These are phyloP conservation scores for Solenodon paradoxus DNA, from an alignment of 2,113 vertebrate genomes.

Conservation along the genomic window DNA sequence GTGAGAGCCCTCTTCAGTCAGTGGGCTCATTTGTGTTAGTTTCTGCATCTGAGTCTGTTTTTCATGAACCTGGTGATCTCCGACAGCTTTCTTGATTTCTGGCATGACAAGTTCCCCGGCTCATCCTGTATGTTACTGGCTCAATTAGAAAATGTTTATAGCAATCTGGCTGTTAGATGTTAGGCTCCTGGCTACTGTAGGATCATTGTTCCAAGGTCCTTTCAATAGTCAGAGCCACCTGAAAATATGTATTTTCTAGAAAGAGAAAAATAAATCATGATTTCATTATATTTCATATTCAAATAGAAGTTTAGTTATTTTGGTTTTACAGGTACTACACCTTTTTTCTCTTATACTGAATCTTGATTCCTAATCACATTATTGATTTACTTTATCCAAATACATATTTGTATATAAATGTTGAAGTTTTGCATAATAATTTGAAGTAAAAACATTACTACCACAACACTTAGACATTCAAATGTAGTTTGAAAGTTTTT, in stretches of 20 bases:
- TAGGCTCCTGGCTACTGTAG: background rate
- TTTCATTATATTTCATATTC: background rate
- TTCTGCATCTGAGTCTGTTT: background rate
- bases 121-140: background rate
- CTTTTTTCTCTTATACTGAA: background rate
- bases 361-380: background rate
- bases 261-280: background rate
- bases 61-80: background rate
- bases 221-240: background rate
- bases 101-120: background rate
- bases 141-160: background rate
- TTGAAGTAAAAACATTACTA: no score
- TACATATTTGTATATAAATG: no score
- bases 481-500: background rate
- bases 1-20: background rate
- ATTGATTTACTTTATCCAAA: background rate
- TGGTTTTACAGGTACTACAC: background rate
- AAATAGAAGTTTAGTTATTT: background rate
- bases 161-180: background rate
- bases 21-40: background rate
- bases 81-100: background rate
- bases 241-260: background rate
- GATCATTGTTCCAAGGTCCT: background rate
- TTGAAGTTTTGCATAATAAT: no score
- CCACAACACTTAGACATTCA: conserved; percentile 6